Base-by-base conservation (phyloP, 2,113 vertebrate species). In the Struthio camelus region DNA sequence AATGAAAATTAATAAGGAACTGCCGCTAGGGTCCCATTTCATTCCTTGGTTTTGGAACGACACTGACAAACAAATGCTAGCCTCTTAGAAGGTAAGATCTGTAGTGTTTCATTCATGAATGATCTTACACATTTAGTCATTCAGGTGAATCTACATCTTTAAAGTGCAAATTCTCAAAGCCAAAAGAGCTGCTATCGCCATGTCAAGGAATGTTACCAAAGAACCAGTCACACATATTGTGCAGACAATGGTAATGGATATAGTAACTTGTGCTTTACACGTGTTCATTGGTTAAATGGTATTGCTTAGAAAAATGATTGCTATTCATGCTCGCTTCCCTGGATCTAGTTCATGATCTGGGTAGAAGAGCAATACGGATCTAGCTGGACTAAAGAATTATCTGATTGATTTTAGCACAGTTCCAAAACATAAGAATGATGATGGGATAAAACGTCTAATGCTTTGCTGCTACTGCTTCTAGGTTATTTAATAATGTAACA, bases 21-120 rank as follows among this genome's bases (percentile, higher is more conserved):
- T 93, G 36, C 58, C 5, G 11, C 36, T 97, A 80, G 66, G 72
- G 94, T 96, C 82, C 96, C 95, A 95, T 84, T 94, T 94, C 69
- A 95, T 95, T 97, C 92, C 86, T 95, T 94, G 96, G 93, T 97
- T 98, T 98, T 98, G 94, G 97, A 98, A 96, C 93, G 80, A 54
- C 87, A 64, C 50, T 58, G 69, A 73, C 40, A 93, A 91, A 69
- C 22, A 50, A 14, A 53, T 65, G 27, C 6, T 9, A 51, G 32
- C 27, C 64, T 66, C 38, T 50, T 34, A 70, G 73, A 83, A 72
- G 40, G 27, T 51, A 59, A 69, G 23, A 71, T 65, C 46, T 0
- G 0, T 10, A 58, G 32, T 62, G 51, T 69, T 82, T 40, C 71
- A 71, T 40, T 79, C 30, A 38, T 30, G 73, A 53, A 65, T 11